phyloP scores from a whole-genome alignment of 2,797 vertebrate genomes.

The Anableps anableps region DNA sequence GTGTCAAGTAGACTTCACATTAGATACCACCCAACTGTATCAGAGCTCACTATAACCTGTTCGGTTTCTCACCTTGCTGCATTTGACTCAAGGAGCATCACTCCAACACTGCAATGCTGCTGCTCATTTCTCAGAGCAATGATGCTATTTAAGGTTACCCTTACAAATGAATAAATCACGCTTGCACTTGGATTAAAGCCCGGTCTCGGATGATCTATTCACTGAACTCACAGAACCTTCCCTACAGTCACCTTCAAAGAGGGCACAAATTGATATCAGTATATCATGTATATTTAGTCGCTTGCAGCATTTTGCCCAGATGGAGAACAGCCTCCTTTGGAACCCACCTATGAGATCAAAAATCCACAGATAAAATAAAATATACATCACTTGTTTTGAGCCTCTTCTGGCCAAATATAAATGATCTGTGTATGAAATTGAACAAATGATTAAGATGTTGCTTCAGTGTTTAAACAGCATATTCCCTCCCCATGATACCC shows the following conservation, averaged over 20 bases:
- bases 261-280: constrained; percentile 4
- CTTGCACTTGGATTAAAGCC: not conserved
- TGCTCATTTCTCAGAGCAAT: not conserved
- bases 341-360: constrained; percentile 10
- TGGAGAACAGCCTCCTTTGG: constrained; percentile 19
- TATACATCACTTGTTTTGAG: constrained; percentile 2
- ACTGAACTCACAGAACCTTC: not conserved
- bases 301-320: constrained; percentile 7
- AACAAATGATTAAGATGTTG: not conserved
- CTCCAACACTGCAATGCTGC: not conserved
- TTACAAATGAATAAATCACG: not conserved
- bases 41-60: not conserved
- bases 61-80: not conserved
- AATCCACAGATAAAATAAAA: not conserved
- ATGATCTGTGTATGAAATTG: not conserved
- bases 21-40: not conserved
- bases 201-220: not conserved
- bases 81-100: not conserved
- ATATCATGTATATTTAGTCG: constrained; percentile 29
- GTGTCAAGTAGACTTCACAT: not conserved
- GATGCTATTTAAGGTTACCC: not conserved
- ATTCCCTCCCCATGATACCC: not conserved
- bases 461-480: not conserved
- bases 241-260: not conserved
- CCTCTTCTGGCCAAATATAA: constrained; percentile 12